Evolutionary conservation across 2,113 vertebrate species (phyloP), one percentile per base, ranked within the genome.

Genomic region (Datnioides undecimradiatus): DNA sequence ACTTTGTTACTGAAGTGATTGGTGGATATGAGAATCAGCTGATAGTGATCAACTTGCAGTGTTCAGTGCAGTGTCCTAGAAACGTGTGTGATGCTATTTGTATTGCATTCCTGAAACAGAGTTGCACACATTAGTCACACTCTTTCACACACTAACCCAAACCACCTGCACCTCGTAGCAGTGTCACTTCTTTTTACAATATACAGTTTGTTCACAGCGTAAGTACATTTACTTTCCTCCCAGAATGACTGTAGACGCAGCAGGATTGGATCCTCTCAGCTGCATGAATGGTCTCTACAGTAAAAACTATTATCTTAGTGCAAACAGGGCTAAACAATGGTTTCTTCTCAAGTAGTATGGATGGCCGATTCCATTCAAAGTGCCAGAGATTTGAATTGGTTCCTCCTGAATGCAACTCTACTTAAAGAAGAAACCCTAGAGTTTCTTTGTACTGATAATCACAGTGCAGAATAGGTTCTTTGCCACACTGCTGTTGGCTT

Each of bases 251-350:
- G 60, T 3, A 45, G 70, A 48, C 41, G 51, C 67, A 46, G 74
- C 43, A 45, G 62, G 55, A 55, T 48, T 6, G 54, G 70, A 71
- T 74, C 34, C 51, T 73, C 76, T 40, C 72, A 68, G 70, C 54
- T 78, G 84, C 48, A 48, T 77, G 67, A 90, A 77, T 79, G 70
- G 57, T 36, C 55, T 49, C 48, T 48, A 72, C 54, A 86, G 67
- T 63, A 83, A 83, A 87, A 73, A 58, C 80, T 85, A 83, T 88
- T 90, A 87, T 91, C 73, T 83, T 75, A 83, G 60, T 57, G 57
- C 77, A 60, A 60, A 79, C 63, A 60, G 74, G 51, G 51, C 48
- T 80, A 63, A 82, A 94, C 88, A 90, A 84, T 80, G 55, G 68
- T 60, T 75, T 71, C 73, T 76, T 80, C 72, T 64, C 80, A 71